Conservation (phyloP, 2,797 vertebrate species). For the Rhinella marina region DNA sequence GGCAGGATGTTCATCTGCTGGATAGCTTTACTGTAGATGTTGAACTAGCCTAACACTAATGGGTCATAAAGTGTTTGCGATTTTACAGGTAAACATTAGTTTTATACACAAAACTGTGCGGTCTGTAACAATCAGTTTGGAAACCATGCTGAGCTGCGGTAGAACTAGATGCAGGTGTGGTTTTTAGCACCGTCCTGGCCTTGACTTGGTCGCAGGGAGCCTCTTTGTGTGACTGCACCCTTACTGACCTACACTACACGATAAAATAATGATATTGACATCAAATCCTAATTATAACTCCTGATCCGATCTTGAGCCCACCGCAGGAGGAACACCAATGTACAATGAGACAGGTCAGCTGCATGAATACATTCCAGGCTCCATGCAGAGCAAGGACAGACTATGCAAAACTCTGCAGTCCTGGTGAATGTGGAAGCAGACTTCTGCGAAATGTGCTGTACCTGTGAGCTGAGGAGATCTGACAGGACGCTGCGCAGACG, state of each 20-base stretch:
- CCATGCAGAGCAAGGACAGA: conserved; percentile 17
- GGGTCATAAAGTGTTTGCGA: too few species aligned
- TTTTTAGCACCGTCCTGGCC: too few species aligned
- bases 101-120: too few species aligned
- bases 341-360: conserved; percentile 27
- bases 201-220: too few species aligned
- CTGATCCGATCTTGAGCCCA: background rate
- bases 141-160: too few species aligned
- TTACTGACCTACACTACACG: background rate
- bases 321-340: background rate
- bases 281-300: background rate
- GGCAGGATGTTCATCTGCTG: too few species aligned
- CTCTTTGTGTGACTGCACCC: background rate
- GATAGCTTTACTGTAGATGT: too few species aligned
- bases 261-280: conserved; percentile 5
- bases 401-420: conserved; percentile 50
- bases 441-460: conserved; percentile 47
- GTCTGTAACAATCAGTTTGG: too few species aligned
- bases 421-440: conserved; percentile 1
- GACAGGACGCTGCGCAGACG: conserved; percentile 39
- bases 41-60: too few species aligned
- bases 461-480: conserved; percentile 44
- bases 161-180: too few species aligned
- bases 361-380: conserved; percentile 2
- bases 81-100: too few species aligned